Evolutionary conservation across 1,140 invertebrate species (phyloP).

Genomic region (Amphibalanus amphitrite): DNA sequence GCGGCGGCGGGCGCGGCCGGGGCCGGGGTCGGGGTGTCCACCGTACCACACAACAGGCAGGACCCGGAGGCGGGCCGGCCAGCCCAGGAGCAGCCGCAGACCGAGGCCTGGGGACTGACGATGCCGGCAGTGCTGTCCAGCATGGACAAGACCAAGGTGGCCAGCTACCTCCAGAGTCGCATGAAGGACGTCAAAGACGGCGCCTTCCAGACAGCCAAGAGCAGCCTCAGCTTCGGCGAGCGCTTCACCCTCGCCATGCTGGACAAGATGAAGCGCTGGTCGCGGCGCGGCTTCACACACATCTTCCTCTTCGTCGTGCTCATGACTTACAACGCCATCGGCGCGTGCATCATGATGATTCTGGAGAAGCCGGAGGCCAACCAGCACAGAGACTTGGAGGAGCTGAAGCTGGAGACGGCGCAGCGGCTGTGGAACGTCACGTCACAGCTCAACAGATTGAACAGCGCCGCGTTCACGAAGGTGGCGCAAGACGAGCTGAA

Average conservation of each 20-base stretch:
- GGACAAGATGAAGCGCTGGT: slow-evolving; percentile 31
- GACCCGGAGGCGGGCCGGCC: background rate
- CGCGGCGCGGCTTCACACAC: slow-evolving; percentile 71
- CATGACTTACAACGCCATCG: slow-evolving; percentile 52
- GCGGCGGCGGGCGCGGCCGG: too few relatives aligned
- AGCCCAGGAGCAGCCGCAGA: background rate
- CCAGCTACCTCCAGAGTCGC: background rate
- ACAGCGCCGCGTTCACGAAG: background rate
- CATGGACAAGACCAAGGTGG: slow-evolving; percentile 3
- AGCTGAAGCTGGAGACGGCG: slow-evolving; percentile 11
- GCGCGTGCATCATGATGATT: slow-evolving; percentile 52
- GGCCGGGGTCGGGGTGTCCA: too few relatives aligned
- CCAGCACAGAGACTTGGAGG: slow-evolving; percentile 16
- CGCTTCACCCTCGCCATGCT: background rate
- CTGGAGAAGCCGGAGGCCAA: slow-evolving; percentile 36
- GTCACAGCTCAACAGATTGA: background rate
- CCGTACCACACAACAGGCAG: too few relatives aligned
- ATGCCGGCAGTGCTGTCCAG: background rate
- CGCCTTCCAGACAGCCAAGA: background rate
- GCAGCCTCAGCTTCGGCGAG: slow-evolving; percentile 1
- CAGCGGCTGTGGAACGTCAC: slow-evolving; percentile 8
- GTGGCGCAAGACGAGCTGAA: background rate
- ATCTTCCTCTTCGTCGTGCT: slow-evolving; percentile 61
- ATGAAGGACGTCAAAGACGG: background rate
- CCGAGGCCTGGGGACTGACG: background rate